Base-by-base conservation (phyloP, 2,797 vertebrate genomes). In the Alosa sapidissima region DNA sequence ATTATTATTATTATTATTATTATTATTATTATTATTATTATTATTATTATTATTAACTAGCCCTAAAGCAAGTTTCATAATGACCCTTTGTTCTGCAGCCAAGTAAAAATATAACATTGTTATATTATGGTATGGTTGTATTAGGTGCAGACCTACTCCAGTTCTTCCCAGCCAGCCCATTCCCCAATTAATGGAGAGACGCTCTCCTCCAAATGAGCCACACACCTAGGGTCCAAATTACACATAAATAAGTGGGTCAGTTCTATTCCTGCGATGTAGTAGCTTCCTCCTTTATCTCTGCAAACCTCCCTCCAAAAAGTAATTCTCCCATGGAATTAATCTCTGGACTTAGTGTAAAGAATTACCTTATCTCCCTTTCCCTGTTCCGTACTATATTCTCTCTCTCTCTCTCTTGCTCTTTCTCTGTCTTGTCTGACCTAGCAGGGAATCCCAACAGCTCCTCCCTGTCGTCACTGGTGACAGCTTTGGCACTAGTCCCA, bases 11-110 rank as follows among this genome's bases (percentile, higher is more conserved):
- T 8, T 2, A 11, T 65, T 10, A 65, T 65, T 65, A 24, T 10
- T 93, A 93, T 92, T 94, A 93, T 52, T 58, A 41, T 33, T 14
- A 16, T 65, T 55, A 58, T 58, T 24, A n/a, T 4, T 51, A 16
- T 28, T 65, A n/a, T 24, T 65, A n/a, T 65, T 65, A 10, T 65
- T 8, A 6, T 21, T 5, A 58, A 58, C 41, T 41, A 41, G 41
- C 41, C 41, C 41, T 41, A 41, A 41, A 41, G 41, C 41, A 41
- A 41, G 41, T 41, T 51, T 51, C 49, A 10, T 51, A 10, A 51
- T 51, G 60, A 65, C n/a, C n/a, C 60, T 28, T 11, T 28, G 60
- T 28, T 65, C 16, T 6, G 16, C 16, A 58, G 6, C n/a, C 8
- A 24, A 8, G n/a, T 51, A 0, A 41, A 21, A 60, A 21, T 5